Percentiles rank a stretch among this genome's conserved stretches.
phyloP scores from a whole-genome alignment of 2,797 vertebrate species.

The Tenualosa ilisha region DNA sequence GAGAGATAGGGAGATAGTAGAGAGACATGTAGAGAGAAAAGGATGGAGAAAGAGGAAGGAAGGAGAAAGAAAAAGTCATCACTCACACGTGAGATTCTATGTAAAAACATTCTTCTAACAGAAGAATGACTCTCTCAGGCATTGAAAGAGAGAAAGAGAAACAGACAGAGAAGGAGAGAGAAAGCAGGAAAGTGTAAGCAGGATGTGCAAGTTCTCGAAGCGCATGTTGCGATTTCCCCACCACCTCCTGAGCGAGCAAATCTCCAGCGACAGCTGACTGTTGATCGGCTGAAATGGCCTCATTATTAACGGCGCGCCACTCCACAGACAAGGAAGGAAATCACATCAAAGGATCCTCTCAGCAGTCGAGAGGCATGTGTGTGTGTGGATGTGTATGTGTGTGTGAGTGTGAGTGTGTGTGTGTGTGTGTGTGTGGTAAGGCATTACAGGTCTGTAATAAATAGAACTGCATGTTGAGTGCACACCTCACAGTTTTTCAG shows the following conservation, averaged over 20 bases:
- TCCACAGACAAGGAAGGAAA: neutral
- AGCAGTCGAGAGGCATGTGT: neutral
- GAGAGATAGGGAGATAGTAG: neutral
- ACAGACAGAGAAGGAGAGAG: neutral
- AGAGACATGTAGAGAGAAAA: neutral
- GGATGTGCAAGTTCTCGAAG: neutral
- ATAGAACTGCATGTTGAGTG: neutral
- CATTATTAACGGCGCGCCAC: neutral
- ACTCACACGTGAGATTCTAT: neutral
- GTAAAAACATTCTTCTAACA: neutral
- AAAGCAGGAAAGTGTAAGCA: neutral
- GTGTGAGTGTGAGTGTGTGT: neutral
- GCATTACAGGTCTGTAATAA: neutral
- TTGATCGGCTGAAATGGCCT: constrained; percentile 3
- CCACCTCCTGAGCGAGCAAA: neutral
- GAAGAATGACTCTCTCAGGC: neutral
- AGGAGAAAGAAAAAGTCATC: neutral
- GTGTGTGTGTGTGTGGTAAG: neutral
- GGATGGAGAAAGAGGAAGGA: neutral
- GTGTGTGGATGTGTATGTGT: neutral
- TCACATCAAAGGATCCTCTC: neutral
- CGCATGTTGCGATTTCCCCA: neutral
- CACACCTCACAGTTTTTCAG: neutral
- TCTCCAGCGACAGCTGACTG: neutral
- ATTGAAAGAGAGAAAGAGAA: neutral